Evolutionary conservation across 2,797 vertebrate genomes (phyloP).

Genomic region (Sphenopsis melanotis): DNA sequence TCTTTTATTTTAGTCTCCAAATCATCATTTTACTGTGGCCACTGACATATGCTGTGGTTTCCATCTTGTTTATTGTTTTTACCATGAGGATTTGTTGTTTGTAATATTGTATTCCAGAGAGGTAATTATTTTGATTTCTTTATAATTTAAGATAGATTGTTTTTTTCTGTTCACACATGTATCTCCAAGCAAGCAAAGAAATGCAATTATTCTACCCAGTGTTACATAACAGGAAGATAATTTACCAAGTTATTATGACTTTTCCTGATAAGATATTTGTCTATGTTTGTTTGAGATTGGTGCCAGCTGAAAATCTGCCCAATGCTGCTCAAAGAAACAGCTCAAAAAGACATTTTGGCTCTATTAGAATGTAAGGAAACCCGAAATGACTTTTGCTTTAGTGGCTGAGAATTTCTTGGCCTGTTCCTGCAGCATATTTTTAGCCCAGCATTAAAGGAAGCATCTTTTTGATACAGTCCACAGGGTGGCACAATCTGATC

Average conservation of each 20-base stretch:
- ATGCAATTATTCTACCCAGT: neutral
- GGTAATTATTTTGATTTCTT: neutral
- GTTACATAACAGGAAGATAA: neutral
- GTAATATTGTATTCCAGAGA: neutral
- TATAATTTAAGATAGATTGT: neutral
- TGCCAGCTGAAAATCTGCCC: neutral
- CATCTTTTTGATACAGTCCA: neutral
- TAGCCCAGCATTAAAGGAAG: neutral
- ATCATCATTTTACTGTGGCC: neutral
- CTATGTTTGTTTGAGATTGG: neutral
- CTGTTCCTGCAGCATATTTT: neutral
- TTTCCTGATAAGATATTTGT: neutral
- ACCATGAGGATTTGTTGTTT: neutral
- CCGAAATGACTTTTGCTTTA: neutral
- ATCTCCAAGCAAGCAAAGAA: neutral
- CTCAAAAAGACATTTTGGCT: neutral
- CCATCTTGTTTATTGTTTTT: neutral
- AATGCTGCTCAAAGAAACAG: neutral
- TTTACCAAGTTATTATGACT: neutral
- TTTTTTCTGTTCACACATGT: neutral
- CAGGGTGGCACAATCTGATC: slow-evolving; percentile 10
- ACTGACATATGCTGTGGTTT: neutral
- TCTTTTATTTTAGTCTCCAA: neutral
- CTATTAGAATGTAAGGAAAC: neutral
- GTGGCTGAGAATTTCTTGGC: neutral